A percentile compares a stretch with the other conserved stretches of the same genome.
Conservation (phyloP, 2,888 invertebrate species). For the Mythimna albipuncta region DNA sequence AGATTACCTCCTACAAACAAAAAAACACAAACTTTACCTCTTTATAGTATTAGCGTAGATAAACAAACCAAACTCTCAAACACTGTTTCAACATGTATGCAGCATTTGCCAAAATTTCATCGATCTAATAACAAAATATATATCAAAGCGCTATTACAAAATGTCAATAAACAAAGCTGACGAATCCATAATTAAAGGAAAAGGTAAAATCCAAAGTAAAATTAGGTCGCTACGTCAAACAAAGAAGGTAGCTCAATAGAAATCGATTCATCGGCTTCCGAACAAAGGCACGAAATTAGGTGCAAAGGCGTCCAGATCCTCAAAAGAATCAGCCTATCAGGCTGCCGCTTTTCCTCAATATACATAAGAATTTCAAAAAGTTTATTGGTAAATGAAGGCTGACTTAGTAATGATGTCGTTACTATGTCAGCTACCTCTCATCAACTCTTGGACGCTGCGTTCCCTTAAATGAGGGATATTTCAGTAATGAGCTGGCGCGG, state of each 20-base stretch:
- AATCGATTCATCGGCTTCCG: constrained; percentile 52
- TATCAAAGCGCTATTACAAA: not conserved
- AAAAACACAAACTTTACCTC: too few relatives aligned
- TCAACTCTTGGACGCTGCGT: constrained; percentile 37
- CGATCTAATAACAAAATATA: not conserved
- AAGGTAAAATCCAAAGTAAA: constrained; percentile 32
- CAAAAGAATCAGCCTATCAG: constrained; percentile 16
- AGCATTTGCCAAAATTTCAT: not conserved
- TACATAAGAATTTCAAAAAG: constrained; percentile 18
- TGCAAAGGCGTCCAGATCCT: constrained; percentile 32
- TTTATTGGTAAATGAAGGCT: constrained; percentile 30
- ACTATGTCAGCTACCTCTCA: constrained; percentile 31
- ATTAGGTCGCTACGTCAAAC: constrained; percentile 45
- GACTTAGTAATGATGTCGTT: constrained; percentile 36
- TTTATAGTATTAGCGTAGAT: too few relatives aligned
- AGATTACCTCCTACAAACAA: too few relatives aligned
- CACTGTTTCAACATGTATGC: not conserved
- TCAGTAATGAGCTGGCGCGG: constrained; percentile 52
- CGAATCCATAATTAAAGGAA: constrained; percentile 28
- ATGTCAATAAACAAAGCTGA: constrained; percentile 27
- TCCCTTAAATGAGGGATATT: constrained; percentile 40
- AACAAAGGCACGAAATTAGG: constrained; percentile 48
- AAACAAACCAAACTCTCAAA: too few relatives aligned
- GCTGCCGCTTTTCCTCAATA: constrained; percentile 11
- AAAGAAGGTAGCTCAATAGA: constrained; percentile 47